These are phyloP conservation scores for Stomatorhinus ivindoensis DNA, from an alignment of 2,113 vertebrate genomes.

Conservation along the genomic window DNA sequence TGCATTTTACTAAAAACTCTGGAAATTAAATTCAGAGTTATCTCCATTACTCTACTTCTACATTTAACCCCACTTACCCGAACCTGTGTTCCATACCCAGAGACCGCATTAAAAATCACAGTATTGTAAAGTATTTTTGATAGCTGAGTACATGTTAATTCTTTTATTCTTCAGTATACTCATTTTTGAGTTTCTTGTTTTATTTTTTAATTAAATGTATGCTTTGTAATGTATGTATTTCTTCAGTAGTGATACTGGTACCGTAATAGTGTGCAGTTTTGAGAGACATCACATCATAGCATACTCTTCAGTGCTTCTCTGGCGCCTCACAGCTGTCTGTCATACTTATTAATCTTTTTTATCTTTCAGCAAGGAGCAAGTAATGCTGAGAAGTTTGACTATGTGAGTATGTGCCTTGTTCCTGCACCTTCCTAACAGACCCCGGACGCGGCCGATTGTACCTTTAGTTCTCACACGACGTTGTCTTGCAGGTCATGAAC, in stretches of 20 bases:
- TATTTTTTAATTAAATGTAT: neutral
- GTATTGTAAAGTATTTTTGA: neutral
- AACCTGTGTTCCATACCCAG: neutral
- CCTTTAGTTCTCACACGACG: neutral
- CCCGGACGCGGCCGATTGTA: neutral
- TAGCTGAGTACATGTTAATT: neutral
- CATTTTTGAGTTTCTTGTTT: neutral
- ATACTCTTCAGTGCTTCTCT: neutral
- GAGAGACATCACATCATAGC: neutral
- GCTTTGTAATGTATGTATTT: neutral
- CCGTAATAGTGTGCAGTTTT: neutral
- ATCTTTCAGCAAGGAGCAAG: constrained; percentile 87
- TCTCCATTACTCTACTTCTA: neutral
- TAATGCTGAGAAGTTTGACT: constrained; percentile 97
- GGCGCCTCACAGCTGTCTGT: neutral
- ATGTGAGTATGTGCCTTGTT: constrained; percentile 69
- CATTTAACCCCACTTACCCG: neutral
- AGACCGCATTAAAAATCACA: neutral
- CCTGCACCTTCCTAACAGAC: neutral
- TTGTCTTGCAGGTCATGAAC: constrained; percentile 79
- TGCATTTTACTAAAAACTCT: constrained; percentile 1
- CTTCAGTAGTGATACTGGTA: neutral
- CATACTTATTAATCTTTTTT: constrained; percentile 45
- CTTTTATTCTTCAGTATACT: neutral
- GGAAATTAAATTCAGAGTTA: neutral